Evolutionary conservation across 2,797 vertebrate species (phyloP), one percentile per base, ranked within the genome.

Genomic region (Todus mexicanus): DNA sequence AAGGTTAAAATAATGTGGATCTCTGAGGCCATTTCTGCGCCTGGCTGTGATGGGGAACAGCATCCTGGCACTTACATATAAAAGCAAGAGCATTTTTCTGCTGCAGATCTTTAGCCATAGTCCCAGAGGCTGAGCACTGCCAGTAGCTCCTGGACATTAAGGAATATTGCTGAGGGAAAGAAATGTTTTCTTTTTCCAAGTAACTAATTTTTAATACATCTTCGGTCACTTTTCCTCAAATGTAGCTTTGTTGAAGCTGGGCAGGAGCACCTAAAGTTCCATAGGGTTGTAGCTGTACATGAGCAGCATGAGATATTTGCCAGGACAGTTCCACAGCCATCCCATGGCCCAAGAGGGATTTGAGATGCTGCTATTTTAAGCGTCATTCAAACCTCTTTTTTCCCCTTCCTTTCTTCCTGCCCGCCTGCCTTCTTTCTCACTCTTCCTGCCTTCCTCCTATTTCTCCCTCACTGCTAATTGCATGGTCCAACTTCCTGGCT

Each of bases 1-100:
- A 94, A 89, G 82, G 92, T 92, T 95, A 93, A 92, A 95, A 95
- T 81, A 79, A n/a, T 42, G 87, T 92, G 84, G 72, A 75, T 94
- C 92, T 85, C 92, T 85, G 75, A 82, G 89, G 92, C 80, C 87
- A 73, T 85, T 93, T 95, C 63, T 93, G 38, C 69, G 65, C 79
- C 75, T 72, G 57, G 63, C 59, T 90, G 63, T 40, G 43, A 92
- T 50, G 59, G 8, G n/a, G 60, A 93, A 68, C 48, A 84, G 45
- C 43, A 91, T 66, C 70, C 38, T 89, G n/a, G 42, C 51, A 91
- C 59, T 81, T 45, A 31, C 2, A 71, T 54, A 48, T 72, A 63
- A 69, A 85, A 90, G 51, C 2, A 7, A 80, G 73, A 85, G n/a
- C 15, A 59, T 90, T 93, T 63, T 90, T 50, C 78, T 95, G 42